A percentile compares a stretch with the other conserved stretches of the same genome.
phyloP scores from a whole-genome alignment of 2,113 vertebrate species.

The Athene noctua region DNA sequence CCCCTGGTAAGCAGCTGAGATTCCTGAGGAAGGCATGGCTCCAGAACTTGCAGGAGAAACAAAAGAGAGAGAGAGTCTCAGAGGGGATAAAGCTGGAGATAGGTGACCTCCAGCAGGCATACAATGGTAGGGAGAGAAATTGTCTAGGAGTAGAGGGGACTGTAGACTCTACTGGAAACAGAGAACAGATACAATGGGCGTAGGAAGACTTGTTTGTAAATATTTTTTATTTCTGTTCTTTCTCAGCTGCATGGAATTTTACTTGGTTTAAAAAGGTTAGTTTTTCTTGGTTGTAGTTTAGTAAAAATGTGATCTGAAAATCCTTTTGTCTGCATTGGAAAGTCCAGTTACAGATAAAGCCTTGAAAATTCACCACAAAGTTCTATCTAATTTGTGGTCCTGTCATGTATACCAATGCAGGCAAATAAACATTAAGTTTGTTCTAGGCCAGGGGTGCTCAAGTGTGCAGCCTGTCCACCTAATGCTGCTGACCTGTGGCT shows the following conservation, averaged over 20 bases:
- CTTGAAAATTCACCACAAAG: not conserved
- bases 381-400: not conserved
- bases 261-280: not conserved
- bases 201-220: not conserved
- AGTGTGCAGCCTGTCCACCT: not conserved
- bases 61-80: not conserved
- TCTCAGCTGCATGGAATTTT: not conserved
- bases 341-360: not conserved
- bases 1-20: not conserved
- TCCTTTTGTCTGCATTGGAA: not conserved
- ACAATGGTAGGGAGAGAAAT: not conserved
- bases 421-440: not conserved
- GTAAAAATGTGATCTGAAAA: not conserved
- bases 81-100: not conserved
- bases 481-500: not conserved
- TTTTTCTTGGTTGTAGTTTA: not conserved
- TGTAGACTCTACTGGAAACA: not conserved
- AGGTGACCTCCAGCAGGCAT: not conserved
- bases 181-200: not conserved
- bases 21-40: not conserved
- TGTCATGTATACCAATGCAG: not conserved
- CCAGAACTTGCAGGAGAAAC: not conserved
- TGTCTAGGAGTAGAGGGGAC: not conserved
- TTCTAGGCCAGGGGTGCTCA: not conserved
- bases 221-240: not conserved